Evolutionary conservation across 2,797 vertebrate genomes (phyloP).

Genomic region (Microtus californicus): DNA sequence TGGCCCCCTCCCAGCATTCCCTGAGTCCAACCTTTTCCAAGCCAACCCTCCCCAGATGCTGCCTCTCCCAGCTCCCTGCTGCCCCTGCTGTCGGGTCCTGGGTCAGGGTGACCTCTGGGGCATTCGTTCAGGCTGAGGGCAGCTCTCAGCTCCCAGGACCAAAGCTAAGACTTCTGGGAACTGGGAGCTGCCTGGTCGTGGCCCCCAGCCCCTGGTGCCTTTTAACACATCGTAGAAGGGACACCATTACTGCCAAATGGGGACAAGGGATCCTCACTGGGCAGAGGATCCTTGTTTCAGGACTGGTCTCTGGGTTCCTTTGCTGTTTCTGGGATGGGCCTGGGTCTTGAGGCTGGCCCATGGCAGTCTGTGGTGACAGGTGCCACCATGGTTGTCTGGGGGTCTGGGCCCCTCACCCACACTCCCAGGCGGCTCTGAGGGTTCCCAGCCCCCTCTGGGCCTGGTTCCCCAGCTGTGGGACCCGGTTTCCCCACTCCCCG

Average conservation of each 20-base stretch:
- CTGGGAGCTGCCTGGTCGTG: background rate
- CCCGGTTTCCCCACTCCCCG: background rate
- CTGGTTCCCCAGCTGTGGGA: background rate
- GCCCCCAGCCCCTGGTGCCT: background rate
- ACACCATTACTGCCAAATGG: background rate
- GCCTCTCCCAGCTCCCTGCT: background rate
- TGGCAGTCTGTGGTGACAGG: background rate
- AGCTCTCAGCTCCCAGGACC: background rate
- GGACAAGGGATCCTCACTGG: background rate
- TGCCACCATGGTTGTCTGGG: background rate
- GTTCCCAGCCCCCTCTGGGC: background rate
- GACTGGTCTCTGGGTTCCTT: background rate
- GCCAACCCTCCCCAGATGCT: background rate
- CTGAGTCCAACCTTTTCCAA: background rate
- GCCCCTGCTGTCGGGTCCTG: background rate
- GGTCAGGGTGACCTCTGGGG: constrained; percentile 64
- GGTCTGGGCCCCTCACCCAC: background rate
- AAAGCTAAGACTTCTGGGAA: constrained; percentile 53
- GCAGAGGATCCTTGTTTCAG: background rate
- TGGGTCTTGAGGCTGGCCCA: background rate
- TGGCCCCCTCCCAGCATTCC: background rate
- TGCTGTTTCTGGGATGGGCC: background rate
- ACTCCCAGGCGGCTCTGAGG: background rate
- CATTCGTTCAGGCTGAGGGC: background rate
- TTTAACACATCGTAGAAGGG: background rate